Base-by-base conservation (phyloP, 1,140 invertebrate genomes). In the Monochamus saltuarius region DNA sequence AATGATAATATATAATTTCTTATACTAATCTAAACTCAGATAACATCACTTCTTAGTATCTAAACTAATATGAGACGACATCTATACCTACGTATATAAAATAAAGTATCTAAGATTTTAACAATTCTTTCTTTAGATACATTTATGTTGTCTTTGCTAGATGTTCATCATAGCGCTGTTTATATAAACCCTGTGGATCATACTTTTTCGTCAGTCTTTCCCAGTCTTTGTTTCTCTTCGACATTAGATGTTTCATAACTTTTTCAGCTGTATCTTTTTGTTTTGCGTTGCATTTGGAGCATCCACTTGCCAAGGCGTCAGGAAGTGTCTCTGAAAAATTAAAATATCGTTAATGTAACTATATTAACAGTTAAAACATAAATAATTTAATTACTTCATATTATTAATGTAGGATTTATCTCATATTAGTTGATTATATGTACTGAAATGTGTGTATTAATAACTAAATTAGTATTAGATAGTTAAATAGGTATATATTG, bases 201-300 rank as follows among this genome's bases (percentile, higher is more conserved):
- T 77, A 82, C 61, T 80, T 82, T 46, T 73, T 68, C 9, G 67
- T 64, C 4, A 83, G 71, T 37, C 71, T 59, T 4, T 72, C 64
- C 81, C 80, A 82, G 36, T 77, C 68, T 7, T 71, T 61, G 2
- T 67, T 45, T 61, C 74, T 74, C 61, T 78, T 67, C 50, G 75
- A 74, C 14, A 76, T 69, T 42, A 81, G 57, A 66, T 69, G 76
- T 65, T 55, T 66, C 51, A 77, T 73, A 7, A 80, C 74, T 63
- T 77, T 81, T 51, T 77, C 77, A 1, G 77, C 73, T 1, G 73
- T 71, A 16, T 68, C 45, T 64, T 75, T 80, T 53, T 82, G 79
- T 16, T 74, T 78, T n/a, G 73, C 69, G 36, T 68, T 79, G 62
- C 81, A 83, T 69, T 79, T 81, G 14, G 67, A 67, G 55, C 81